phyloP scores from a whole-genome alignment of 37 sponge, comb jelly and placozoan genomes.

The Aplysina aerophoba region DNA sequence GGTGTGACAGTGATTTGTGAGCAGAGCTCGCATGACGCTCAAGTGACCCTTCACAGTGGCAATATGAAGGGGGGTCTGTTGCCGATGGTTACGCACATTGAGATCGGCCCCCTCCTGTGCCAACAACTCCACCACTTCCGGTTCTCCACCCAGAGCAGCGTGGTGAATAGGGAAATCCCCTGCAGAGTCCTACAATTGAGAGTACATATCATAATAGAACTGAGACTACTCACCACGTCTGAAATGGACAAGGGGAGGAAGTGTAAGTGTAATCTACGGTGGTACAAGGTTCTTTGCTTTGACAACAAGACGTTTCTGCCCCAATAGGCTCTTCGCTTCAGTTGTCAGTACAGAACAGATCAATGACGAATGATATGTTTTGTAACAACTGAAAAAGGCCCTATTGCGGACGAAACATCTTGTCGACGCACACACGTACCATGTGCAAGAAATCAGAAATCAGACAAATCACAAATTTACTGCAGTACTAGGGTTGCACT shows the following conservation, averaged over 20 bases:
- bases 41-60: constrained; percentile 89
- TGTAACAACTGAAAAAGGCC: no score
- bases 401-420: no score
- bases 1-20: constrained; percentile 69
- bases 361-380: no score
- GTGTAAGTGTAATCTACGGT: no score
- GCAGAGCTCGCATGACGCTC: constrained; percentile 61
- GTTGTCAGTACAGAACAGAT: no score
- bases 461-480: no score
- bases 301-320: no score
- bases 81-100: constrained; percentile 79
- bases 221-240: background rate
- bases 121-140: constrained; percentile 73
- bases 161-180: constrained; percentile 85
- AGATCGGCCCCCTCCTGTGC: constrained; percentile 71
- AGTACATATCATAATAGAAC: background rate
- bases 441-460: no score
- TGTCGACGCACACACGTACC: no score
- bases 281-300: no score
- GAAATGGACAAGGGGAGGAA: background rate
- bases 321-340: no score
- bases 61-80: constrained; percentile 87
- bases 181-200: constrained; percentile 70
- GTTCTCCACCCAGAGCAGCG: constrained; percentile 89
- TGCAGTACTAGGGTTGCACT: no score